Evolutionary conservation across 92 coral and sea anemone species (phyloP), one percentile per base, ranked within the genome.

Genomic region (Siderastrea siderea): DNA sequence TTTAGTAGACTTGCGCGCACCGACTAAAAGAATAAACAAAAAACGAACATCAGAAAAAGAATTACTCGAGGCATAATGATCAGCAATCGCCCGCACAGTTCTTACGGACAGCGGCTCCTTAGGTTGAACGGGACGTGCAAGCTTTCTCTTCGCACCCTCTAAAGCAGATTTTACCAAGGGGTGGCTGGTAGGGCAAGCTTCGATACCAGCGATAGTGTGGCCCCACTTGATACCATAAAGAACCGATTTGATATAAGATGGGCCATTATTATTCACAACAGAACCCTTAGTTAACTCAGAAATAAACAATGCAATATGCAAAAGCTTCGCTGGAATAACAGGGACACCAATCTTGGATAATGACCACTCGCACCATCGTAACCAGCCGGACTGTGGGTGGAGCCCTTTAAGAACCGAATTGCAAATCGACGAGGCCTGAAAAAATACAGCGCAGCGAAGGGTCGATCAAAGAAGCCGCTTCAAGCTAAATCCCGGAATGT

Each of bases 81-180:
- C 63, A 70, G 80, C 83, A 7, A 93, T 77, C 11, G 43, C 68
- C n/a, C 6, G 80, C 16, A 91, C 86, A 10, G 70, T n/a, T 43
- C 79, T 88, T 14, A 78, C 55, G 43, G 88, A 45, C 47, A 92
- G 47, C 15, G 95, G 95, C 84, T 93, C 91, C 74, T 93, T 93
- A 17, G 93, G 91, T 12, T 62, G 63, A 54, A 91, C 78, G 19
- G 96, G 92, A 61, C 85, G 73, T 1, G 78, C 90, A 51, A 94
- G 76, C 15, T 47, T 65, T 19, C 88, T 63, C 60, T 75, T 91
- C n/a, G 92, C 92, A n/a, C 91, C 96, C 64, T 93, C 94, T 1
- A 90, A 58, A 17, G 79, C 47, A 55, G 86, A 44, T 53, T 91
- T 83, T 6, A 91, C 94, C 43, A 93, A 50, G 62, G 94, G 84